These are phyloP conservation scores for Melanaphis sacchari DNA, from an alignment of 1,140 invertebrate species.

Conservation along the genomic window DNA sequence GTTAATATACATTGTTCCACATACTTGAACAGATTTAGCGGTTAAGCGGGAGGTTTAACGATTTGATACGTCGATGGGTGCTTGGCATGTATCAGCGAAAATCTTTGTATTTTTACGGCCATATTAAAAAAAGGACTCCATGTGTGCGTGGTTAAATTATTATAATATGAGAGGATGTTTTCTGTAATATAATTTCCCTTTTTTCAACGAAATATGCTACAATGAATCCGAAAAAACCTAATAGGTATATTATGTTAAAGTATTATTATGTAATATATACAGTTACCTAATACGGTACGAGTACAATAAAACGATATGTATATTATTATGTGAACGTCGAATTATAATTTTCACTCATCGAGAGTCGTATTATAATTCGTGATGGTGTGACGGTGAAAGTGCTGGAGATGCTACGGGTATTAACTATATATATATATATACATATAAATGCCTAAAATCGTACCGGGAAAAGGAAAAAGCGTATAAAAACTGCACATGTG, in stretches of 20 bases:
- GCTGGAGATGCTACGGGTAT: not conserved
- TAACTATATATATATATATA: not conserved
- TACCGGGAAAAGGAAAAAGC: not conserved
- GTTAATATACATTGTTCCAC: not conserved
- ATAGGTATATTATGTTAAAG: not conserved
- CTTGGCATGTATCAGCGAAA: not conserved
- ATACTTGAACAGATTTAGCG: not conserved
- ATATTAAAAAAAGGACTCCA: not conserved
- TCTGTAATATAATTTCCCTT: not conserved
- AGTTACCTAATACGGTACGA: not conserved
- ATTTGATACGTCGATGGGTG: not conserved
- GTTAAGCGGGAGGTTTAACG: too few species aligned
- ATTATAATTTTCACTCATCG: constrained; percentile 6
- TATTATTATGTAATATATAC: too few species aligned
- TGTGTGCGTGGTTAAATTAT: not conserved
- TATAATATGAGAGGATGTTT: not conserved
- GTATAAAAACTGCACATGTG: not conserved
- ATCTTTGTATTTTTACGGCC: not conserved
- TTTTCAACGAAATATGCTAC: not conserved
- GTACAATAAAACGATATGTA: not conserved
- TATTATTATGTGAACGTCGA: not conserved
- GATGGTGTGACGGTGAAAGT: not conserved
- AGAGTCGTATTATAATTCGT: not conserved
- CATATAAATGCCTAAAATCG: too few species aligned
- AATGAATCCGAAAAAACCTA: not conserved